Evolutionary conservation across 1,140 invertebrate species (phyloP), one percentile per base, ranked within the genome.

Genomic region (Cotesia chilonis): DNA sequence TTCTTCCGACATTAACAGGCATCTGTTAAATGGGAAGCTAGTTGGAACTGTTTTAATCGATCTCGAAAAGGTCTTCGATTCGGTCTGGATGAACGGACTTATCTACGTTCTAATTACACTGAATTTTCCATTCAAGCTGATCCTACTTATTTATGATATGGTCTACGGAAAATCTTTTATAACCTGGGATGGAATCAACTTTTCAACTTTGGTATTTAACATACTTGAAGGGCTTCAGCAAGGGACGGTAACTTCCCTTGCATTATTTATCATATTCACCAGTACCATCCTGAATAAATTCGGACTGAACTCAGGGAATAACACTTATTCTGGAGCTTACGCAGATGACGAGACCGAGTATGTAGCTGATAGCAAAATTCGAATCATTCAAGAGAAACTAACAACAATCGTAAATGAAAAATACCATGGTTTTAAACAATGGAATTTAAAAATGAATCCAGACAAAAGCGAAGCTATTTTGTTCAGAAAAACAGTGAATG

Each of bases 201-300:
- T 14, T 14, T 14, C 14, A 14, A 14, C 14, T 14, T 14, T 14
- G 14, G 14, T 14, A 14, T 14, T 14, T 14, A 14, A 14, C 2
- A 28, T 28, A 28, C 20, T 28, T 4, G 68, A 70, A 14, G 73
- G 68, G 7, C 35, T 73, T 4, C 73, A 74, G 36, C 73, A 70
- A 37, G 67, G 73, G 7, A 71, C 73, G 2, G 68, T 70, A 1
- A 74, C 36, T 47, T 74, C 73, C 1, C 73, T 68, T 0, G 17
- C 65, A 5, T 36, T 70, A 20, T 70, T 74, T 41, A 74, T 70
- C 52, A 74, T 74, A 20, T 74, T 59, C 35, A 74, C 14, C 4
- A 37, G 61, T 7, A 68, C 66, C 4, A 5, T 74, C 5, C 4
- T 74, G 2, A 51, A 38, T 5, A 14, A 63, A 20, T 74, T 70